Evolutionary conservation across 2,797 vertebrate genomes (phyloP), one percentile per base, ranked within the genome.

Genomic region (Cossypha dichroa): DNA sequence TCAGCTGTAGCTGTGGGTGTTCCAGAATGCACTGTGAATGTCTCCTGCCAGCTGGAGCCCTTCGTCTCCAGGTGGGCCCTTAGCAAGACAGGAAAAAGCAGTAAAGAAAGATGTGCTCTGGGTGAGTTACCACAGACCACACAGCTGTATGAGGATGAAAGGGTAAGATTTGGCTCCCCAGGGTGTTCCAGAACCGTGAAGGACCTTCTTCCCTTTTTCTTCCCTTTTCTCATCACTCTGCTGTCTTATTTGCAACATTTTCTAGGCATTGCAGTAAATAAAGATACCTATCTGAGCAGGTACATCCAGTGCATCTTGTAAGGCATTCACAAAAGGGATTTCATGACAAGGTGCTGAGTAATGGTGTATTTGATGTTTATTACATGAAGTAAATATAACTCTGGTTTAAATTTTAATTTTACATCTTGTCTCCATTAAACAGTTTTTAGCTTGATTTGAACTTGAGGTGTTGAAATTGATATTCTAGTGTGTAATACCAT

Each of bases 181-280:
- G 13, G 8, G 15, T 0, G 0, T 45, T 49, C 11, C 9, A 41
- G 63, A 56, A 54, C 2, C 0, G 0, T 26, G n/a, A 73, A 79
- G 21, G 4, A 49, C 9, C 72, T 74, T 31, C 19, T 62, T 66
- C n/a, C 23, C 5, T 54, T 85, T 83, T 68, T 31, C 5, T 11
- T 77, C 58, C 58, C 3, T 33, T 83, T 68, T 40, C 23, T 86
- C 13, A 58, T 36, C 29, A 41, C 5, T 28, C 9, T 76, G 33
- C 7, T 43, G 3, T 48, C 23, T 69, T 22, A 28, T 52, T 76
- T 86, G 13, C 34, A 59, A 14, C 1, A 9, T 84, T 70, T 89
- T 74, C 34, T 62, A 55, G 33, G 31, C 22, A 4, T 6, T 54
- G 19, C 9, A 38, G 36, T 34, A 74, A 77, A 55, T 34, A 69